Base-by-base conservation (phyloP, 2,888 invertebrate species). In the Mesoligia furuncula region DNA sequence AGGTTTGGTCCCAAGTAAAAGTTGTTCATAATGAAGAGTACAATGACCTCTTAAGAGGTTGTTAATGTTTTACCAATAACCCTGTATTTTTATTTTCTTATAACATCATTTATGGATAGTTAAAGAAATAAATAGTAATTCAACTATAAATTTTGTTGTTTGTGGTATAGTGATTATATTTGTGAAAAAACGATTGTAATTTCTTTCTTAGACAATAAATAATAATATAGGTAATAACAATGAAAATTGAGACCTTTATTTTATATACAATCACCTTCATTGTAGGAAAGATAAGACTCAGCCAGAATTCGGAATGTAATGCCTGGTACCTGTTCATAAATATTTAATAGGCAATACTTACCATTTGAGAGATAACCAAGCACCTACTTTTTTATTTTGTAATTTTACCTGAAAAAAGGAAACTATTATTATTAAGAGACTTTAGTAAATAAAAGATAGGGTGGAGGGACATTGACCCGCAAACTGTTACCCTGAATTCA, bases 381-480 rank as follows among this genome's bases (percentile, higher is more conserved):
- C 59, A 67, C 17, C 39, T 42, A 62, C 24, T 45, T 36, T 78
- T 39, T 54, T 36, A 57, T 65, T 85, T 59, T 39, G 48, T 57
- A 17, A 65, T 82, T 64, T 84, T 84, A 84, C 86, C 86, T 85
- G 83, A 66, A 84, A 82, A 81, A 67, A 42, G n/a, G 17, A 65
- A 74, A 71, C 9, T 0, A 15, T 15, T 68, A 64, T 81, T 79
- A 73, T 39, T 57, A 54, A 39, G 11, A 57, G 9, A 57, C 0
- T 11, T 17, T 45, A 17, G 15, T 31, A 24, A 48, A 6, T 68
- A 6, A 42, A 24, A 6, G 15, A 51, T 7, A 51, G 20, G 48
- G 7, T 51, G 48, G 48, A 15, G 17, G 15, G 9, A 45, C 13
- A 45, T 45, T 0, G 3, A 13, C 45, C 15, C 15, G 15, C 45